Evolutionary conservation across 1,140 invertebrate species (phyloP), one percentile per base, ranked within the genome.

Genomic region (Melanaphis sacchari): DNA sequence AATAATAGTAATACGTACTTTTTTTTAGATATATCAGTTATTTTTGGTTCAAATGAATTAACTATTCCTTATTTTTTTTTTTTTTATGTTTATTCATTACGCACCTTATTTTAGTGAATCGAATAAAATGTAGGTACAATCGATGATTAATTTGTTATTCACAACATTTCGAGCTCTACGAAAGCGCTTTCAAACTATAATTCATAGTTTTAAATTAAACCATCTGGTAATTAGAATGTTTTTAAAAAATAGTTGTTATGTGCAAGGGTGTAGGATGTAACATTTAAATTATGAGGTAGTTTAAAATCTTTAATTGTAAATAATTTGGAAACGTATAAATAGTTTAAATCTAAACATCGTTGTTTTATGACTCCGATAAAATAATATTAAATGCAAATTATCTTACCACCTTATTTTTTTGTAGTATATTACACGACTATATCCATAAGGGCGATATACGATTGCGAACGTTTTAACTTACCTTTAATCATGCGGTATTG

Each of bases 321-420:
- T 76, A 76, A 76, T n/a, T 18, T n/a, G 15, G 4, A 15, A 18
- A 2, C n/a, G n/a, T 36, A 15, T 76, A n/a, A n/a, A 76, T 76
- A 36, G 2, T 11, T 18, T 5, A 76, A n/a, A n/a, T 18, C 24
- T 21, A 76, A 76, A 31, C 4, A 76, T n/a, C 18, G 4, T 76
- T 15, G 31, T n/a, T 76, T 76, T n/a, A n/a, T n/a, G 15, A 36
- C n/a, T 18, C 15, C 4, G 15, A n/a, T n/a, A 36, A 76, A 76
- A 76, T n/a, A 76, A 76, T 76, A 66, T n/a, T n/a, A n/a, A 76
- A 76, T 76, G 31, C n/a, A 76, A n/a, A 76, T n/a, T 76, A 66
- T n/a, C 31, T 2, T 59, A 59, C 59, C 59, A 31, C 31, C 26
- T 15, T 66, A 31, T 15, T 66, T 66, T 66, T 66, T 31, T 31